These are phyloP conservation scores for Daubentonia madagascariensis DNA, from an alignment of 2,113 vertebrate genomes.

Conservation along the genomic window DNA sequence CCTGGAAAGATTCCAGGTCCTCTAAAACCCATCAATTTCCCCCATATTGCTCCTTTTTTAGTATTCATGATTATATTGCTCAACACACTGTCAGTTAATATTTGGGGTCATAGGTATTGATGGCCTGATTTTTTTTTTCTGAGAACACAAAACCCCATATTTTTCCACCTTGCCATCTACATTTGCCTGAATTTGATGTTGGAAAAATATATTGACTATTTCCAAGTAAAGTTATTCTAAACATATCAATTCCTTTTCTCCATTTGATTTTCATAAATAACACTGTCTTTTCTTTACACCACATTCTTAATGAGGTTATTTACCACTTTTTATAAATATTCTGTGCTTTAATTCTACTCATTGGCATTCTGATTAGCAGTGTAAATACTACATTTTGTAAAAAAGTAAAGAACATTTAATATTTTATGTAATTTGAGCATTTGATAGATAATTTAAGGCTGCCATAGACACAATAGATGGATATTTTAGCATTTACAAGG, in stretches of 20 bases:
- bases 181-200: background rate
- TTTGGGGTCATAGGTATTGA: background rate
- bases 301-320: conserved; percentile 3
- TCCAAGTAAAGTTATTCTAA: background rate
- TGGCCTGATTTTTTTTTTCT: background rate
- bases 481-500: background rate
- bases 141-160: background rate
- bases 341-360: conserved; percentile 21
- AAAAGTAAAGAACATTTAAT: background rate
- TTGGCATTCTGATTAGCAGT: background rate
- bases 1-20: background rate
- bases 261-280: background rate
- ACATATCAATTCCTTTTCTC: background rate
- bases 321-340: background rate
- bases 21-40: background rate
- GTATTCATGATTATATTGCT: background rate
- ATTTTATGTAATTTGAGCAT: conserved; percentile 5
- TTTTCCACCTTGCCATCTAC: background rate
- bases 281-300: background rate
- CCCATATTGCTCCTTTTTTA: background rate
- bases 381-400: background rate
- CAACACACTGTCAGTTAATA: background rate
- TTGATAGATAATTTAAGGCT: background rate
- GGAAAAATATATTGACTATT: conserved; percentile 9
- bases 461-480: background rate